Base-by-base conservation (phyloP, 37 sponge, comb jelly and placozoan genomes). In the Aphrocallistes beatrix region DNA sequence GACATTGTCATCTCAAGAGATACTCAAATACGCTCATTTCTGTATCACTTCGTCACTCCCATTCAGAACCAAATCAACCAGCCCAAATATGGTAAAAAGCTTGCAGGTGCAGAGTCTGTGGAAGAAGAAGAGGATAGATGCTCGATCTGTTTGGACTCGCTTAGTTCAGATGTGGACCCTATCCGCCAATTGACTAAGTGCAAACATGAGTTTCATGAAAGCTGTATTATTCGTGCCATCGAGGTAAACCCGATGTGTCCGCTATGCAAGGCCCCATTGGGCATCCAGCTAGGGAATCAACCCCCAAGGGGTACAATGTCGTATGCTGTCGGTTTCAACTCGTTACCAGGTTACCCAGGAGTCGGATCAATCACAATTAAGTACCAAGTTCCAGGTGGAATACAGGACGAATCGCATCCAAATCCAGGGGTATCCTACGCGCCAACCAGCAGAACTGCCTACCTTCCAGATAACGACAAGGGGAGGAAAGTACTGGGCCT, bases 341-440 rank as follows among this genome's bases (percentile, higher is more conserved):
- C 75, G 75, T 60, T 93, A 81, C 91, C 93, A 82, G 93, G 93
- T 21, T 89, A 93, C 51, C 23, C 84, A 0, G 39, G 47, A 0
- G 81, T 23, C 82, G 84, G 83, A 8, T 89, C 93, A 37, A 89
- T 93, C 36, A 0, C 39, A 30, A 93, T 93, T 37, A 1, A 49
- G 37, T 93, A 93, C 51, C 0, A 85, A 16, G 87, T 93, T 38
- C 91, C 90, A 36, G 60, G 39, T 87, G 91, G 91, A 40, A 81
- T 60, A 3, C 91, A 93, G 83, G 81, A 83, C 30, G 38, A 13
- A 38, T 51, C 87, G 38, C 93, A 91, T 39, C 93, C 93, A 34
- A 89, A 87, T 82, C 93, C 93, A 38, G 93, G 93, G 21, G 28
- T 37, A 1, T 9, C 21, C 13, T 82, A 39, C 21, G 23, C 42